These are phyloP conservation scores for Dreissena polymorpha DNA, from an alignment of 1,140 invertebrate genomes.

Conservation along the genomic window DNA sequence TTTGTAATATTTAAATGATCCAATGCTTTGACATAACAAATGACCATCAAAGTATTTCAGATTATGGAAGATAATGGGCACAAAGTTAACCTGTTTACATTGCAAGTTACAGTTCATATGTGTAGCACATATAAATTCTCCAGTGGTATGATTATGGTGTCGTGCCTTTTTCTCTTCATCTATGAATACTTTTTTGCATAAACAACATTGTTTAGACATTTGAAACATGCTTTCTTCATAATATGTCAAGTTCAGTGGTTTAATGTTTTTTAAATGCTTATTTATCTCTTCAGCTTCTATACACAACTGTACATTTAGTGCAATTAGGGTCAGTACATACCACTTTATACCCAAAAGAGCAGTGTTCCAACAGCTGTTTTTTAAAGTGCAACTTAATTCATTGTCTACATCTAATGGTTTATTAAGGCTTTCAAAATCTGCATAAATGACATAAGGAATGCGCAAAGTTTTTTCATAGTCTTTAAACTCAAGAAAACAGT, in stretches of 20 bases:
- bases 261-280: no score
- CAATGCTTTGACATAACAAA: conserved; percentile 72
- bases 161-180: background rate
- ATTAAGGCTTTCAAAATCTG: background rate
- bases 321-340: no score
- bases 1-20: conserved; percentile 57
- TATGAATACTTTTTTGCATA: conserved; percentile 52
- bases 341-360: no score
- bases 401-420: conserved; percentile 9
- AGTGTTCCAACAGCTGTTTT: no score
- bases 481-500: conserved; percentile 14
- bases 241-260: no score
- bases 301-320: no score
- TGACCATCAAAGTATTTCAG: conserved; percentile 76
- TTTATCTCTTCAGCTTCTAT: no score
- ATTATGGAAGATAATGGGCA: conserved; percentile 79
- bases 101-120: conserved; percentile 38
- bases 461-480: no score
- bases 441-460: no score
- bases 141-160: conserved; percentile 52
- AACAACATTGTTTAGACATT: no score
- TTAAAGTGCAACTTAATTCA: conserved; percentile 17
- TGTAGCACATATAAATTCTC: conserved; percentile 41
- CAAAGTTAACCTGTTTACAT: conserved; percentile 41
- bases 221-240: background rate